phyloP scores from a whole-genome alignment of 1,140 invertebrate genomes.

The Caerostris darwini region DNA sequence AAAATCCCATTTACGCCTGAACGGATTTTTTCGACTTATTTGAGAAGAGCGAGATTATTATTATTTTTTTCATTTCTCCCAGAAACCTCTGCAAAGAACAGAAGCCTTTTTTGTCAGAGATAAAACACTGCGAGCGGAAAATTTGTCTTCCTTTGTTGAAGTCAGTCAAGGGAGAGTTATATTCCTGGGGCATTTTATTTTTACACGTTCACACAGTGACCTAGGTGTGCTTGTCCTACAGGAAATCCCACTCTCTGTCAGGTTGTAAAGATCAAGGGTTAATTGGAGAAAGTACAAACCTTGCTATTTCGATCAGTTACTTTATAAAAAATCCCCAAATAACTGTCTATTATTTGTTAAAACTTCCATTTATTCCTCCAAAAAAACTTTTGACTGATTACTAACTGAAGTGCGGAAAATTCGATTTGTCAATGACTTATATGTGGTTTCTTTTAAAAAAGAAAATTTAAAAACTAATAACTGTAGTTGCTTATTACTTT shows the following conservation, averaged over 20 bases:
- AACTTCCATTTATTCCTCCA: background rate
- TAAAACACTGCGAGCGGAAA: constrained; percentile 21
- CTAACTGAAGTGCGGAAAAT: background rate
- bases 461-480: too few species aligned
- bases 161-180: constrained; percentile 23
- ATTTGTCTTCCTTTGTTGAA: constrained; percentile 57
- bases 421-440: background rate
- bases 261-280: constrained; percentile 30
- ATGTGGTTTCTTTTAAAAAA: constrained; percentile 12
- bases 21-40: constrained; percentile 35
- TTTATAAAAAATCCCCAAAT: background rate
- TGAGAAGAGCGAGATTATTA: background rate
- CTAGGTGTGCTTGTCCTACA: constrained; percentile 11
- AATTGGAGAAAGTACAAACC: constrained; percentile 16
- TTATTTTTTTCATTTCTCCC: background rate
- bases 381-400: background rate
- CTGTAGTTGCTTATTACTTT: too few species aligned
- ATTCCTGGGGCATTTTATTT: background rate
- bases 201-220: background rate
- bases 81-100: background rate
- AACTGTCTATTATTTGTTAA: background rate
- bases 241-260: constrained; percentile 39
- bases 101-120: constrained; percentile 43
- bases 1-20: constrained; percentile 54
- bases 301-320: background rate